phyloP scores from a whole-genome alignment of 1,140 invertebrate species.

The Aphis craccivora region DNA sequence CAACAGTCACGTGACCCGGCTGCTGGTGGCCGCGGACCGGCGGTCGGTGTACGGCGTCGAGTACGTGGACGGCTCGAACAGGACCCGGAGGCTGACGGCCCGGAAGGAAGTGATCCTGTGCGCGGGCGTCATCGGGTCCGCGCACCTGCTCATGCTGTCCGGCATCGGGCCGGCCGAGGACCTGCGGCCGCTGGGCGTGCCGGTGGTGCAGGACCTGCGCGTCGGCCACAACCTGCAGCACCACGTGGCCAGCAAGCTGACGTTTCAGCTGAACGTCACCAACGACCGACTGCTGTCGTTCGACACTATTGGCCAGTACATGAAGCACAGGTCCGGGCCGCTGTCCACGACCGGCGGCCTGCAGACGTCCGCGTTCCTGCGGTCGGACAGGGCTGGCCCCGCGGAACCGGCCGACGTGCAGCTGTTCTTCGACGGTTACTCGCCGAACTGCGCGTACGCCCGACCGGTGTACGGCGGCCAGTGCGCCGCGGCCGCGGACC shows the following conservation, averaged over 20 bases:
- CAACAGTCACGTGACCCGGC: constrained; percentile 73
- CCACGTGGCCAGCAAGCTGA: constrained; percentile 36
- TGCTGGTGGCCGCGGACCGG: constrained; percentile 72
- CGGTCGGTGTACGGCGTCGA: constrained; percentile 66
- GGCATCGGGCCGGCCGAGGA: constrained; percentile 82
- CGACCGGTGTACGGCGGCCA: background rate
- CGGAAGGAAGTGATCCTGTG: constrained; percentile 74
- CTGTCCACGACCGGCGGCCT: constrained; percentile 50
- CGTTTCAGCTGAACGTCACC: constrained; percentile 61
- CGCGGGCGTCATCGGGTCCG: constrained; percentile 79
- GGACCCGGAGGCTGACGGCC: constrained; percentile 66
- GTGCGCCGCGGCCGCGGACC: background rate
- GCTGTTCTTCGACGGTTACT: constrained; percentile 62
- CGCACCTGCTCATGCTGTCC: constrained; percentile 85
- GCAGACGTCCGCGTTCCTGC: constrained; percentile 32
- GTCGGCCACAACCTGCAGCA: constrained; percentile 73
- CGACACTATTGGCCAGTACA: constrained; percentile 32
- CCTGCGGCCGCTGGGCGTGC: constrained; percentile 73
- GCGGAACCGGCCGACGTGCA: constrained; percentile 66
- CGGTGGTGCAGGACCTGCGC: constrained; percentile 71
- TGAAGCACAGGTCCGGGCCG: constrained; percentile 27
- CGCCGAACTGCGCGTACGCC: constrained; percentile 12
- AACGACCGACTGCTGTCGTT: background rate
- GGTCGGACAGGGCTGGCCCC: constrained; percentile 17
- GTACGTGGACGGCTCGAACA: constrained; percentile 60